Percentiles rank a stretch among this genome's conserved stretches.
These are phyloP conservation scores for Lycorma delicatula DNA, from an alignment of 1,140 invertebrate species.

Conservation along the genomic window DNA sequence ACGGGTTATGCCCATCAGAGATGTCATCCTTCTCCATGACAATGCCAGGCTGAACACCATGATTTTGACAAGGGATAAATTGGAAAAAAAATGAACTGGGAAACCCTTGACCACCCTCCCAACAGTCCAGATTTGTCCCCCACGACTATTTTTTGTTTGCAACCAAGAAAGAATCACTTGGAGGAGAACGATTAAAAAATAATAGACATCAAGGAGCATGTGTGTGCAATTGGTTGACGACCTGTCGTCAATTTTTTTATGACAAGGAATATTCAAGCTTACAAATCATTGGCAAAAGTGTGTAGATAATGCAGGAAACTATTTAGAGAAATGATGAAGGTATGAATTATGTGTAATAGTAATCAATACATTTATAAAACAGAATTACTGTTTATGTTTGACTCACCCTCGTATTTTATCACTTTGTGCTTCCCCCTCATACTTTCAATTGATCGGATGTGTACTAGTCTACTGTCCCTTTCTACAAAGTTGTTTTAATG, in stretches of 20 bases:
- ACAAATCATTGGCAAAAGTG: no score
- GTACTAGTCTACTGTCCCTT: no score
- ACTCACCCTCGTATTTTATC: no score
- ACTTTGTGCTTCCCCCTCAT: no score
- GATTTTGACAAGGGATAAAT: conserved; percentile 9
- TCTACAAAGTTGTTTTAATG: no score
- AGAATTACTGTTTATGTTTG: neutral
- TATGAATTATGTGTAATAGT: neutral
- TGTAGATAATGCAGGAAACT: neutral
- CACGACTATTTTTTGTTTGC: conserved; percentile 24
- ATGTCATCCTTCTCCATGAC: conserved; percentile 20
- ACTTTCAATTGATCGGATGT: no score
- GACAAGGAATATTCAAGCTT: neutral
- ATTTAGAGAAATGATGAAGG: neutral
- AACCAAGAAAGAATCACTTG: conserved; percentile 1
- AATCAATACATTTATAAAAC: neutral
- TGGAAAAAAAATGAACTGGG: conserved; percentile 29
- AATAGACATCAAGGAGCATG: no score
- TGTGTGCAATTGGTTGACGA: neutral
- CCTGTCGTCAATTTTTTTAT: neutral
- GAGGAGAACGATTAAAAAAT: neutral
- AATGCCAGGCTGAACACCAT: conserved; percentile 18
- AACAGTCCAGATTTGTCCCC: conserved; percentile 34
- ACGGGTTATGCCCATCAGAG: neutral
- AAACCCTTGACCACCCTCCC: conserved; percentile 31